Evolutionary conservation across 1,140 invertebrate species (phyloP), one percentile per base, ranked within the genome.

Genomic region (Pseudomyrmex cubaensis): DNA sequence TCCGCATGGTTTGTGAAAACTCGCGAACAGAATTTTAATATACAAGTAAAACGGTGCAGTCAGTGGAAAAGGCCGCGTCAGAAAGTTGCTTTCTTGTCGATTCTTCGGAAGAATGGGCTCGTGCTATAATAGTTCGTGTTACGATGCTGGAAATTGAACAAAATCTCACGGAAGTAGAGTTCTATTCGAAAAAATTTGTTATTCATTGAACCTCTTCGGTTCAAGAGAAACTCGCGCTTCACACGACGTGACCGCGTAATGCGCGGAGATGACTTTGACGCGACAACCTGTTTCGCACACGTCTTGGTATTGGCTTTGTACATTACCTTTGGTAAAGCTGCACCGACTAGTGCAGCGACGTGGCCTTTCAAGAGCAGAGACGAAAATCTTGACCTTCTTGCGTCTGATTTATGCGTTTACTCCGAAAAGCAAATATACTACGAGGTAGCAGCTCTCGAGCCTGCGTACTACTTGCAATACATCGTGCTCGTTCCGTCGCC

Each of bases 371-470:
- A 66, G 2, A 15, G 12, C 54, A 66, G 12, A 17, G 10, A 64
- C 64, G n/a, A 52, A 76, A 35, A n/a, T 44, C 74, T 66, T 44
- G 61, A 76, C 22, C 59, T 52, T n/a, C 15, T 76, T 35, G 12
- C 59, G 22, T 17, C 8, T 25, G 61, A 76, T 54, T 66, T 76
- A 66, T 76, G n/a, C 17, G 20, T 10, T 75, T 62, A 74, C 13
- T 74, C 20, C 35, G 35, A 35, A 35, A 35, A 35, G 35, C 4
- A 0, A 35, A 35, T 35, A 20, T 62, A 63, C 56, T 52, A 64
- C 35, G 35, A 35, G 5, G 5, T 35, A 7, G 35, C 5, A 35
- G 35, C 2, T 7, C 35, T 0, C 25, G 25, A 25, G 35, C 5
- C 35, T 35, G 35, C 35, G 35, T 35, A 35, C 4, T 35, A 7